Evolutionary conservation across 2,797 vertebrate genomes (phyloP).

Genomic region (Australoheros facetus): DNA sequence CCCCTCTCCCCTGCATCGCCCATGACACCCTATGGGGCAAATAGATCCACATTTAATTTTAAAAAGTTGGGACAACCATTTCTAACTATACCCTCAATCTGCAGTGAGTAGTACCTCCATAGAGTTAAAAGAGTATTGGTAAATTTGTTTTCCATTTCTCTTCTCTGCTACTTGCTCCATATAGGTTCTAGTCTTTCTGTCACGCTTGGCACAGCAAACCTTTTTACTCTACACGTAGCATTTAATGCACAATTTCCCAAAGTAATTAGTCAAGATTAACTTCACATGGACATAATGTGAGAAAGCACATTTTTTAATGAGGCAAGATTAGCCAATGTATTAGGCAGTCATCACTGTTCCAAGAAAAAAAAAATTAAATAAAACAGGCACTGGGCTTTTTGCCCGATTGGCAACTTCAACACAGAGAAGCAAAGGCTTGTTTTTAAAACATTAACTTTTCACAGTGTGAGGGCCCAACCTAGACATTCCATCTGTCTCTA

Average conservation of each 20-base stretch:
- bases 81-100: background rate
- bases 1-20: constrained; percentile 91
- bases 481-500: constrained; percentile 31
- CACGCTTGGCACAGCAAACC: rapidly evolving
- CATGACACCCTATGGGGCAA: constrained; percentile 83
- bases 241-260: background rate
- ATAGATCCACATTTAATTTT: constrained; percentile 19
- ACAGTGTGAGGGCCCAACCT: constrained; percentile 27
- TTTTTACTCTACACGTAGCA: background rate
- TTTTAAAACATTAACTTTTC: constrained; percentile 58
- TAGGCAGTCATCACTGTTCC: constrained; percentile 28
- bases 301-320: constrained; percentile 30
- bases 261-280: constrained; percentile 5
- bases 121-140: background rate
- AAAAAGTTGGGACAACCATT: background rate
- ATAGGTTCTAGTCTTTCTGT: background rate
- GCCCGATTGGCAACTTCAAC: constrained; percentile 63
- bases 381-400: constrained; percentile 59
- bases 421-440: constrained; percentile 36
- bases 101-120: background rate
- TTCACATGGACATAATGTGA: constrained; percentile 1
- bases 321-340: constrained; percentile 1
- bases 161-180: background rate
- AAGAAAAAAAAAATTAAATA: constrained; percentile 18
- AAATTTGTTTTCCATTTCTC: background rate